phyloP scores from a whole-genome alignment of 1,140 invertebrate genomes.

The Drosophila sucinea region DNA sequence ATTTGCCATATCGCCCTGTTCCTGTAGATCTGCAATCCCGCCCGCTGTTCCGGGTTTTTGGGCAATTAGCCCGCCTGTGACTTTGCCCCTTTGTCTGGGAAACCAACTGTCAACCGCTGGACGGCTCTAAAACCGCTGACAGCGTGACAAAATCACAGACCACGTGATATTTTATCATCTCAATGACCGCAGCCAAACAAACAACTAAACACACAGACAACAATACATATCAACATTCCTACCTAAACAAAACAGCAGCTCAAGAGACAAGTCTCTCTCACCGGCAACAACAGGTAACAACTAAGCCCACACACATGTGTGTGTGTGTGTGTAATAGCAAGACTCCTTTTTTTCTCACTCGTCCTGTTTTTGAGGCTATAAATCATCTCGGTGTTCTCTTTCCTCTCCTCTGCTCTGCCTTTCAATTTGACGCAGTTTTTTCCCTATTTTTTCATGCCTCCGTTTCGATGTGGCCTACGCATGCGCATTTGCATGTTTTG shows the following conservation, averaged over 20 bases:
- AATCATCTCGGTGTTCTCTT: slow-evolving; percentile 37
- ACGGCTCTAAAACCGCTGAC: slow-evolving; percentile 69
- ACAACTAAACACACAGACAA: slow-evolving; percentile 19
- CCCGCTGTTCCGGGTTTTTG: slow-evolving; percentile 46
- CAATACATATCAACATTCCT: neutral
- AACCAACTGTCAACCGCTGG: slow-evolving; percentile 47
- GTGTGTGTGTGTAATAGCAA: neutral
- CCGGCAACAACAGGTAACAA: slow-evolving; percentile 61
- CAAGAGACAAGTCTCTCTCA: slow-evolving; percentile 21
- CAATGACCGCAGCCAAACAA: slow-evolving; percentile 71
- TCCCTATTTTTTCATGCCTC: slow-evolving; percentile 25
- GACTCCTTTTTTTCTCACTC: slow-evolving; percentile 15
- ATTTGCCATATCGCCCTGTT: slow-evolving; percentile 38
- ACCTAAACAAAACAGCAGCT: neutral
- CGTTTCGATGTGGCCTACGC: slow-evolving; percentile 46
- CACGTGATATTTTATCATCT: slow-evolving; percentile 82
- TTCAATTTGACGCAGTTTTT: slow-evolving; percentile 25
- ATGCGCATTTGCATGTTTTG: slow-evolving; percentile 69
- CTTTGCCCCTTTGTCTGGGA: slow-evolving; percentile 22
- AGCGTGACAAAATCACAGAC: slow-evolving; percentile 82
- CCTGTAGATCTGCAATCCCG: neutral
- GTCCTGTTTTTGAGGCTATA: slow-evolving; percentile 32
- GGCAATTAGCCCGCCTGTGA: slow-evolving; percentile 65
- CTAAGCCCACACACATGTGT: neutral
- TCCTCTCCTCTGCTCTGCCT: slow-evolving; percentile 7